These are phyloP conservation scores for Scaptomyza hsui DNA, from an alignment of 1,140 invertebrate genomes.

Conservation along the genomic window DNA sequence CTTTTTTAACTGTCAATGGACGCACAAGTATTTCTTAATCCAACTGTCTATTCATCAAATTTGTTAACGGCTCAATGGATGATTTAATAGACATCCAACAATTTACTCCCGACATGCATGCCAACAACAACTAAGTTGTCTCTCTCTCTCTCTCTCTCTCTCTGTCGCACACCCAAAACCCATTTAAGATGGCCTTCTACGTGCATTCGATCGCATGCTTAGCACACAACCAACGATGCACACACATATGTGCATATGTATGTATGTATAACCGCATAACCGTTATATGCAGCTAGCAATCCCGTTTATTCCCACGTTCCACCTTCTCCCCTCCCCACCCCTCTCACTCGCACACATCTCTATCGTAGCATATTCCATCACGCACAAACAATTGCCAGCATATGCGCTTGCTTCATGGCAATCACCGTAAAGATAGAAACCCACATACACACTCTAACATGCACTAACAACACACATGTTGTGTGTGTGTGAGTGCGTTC, in stretches of 20 bases:
- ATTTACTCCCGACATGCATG: too few species aligned
- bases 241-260: background rate
- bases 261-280: background rate
- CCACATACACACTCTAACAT: background rate
- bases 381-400: slow-evolving; percentile 49
- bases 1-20: too few species aligned
- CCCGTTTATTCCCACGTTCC: too few species aligned
- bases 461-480: background rate
- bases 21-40: too few species aligned
- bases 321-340: background rate
- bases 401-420: slow-evolving; percentile 71
- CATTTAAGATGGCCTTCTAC: background rate
- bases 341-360: background rate
- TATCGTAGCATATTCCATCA: slow-evolving; percentile 29
- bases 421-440: slow-evolving; percentile 42
- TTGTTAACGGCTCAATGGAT: too few species aligned
- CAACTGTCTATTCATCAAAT: too few species aligned
- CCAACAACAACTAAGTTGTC: background rate
- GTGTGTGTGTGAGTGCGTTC: too few species aligned
- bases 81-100: too few species aligned
- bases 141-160: too few species aligned
- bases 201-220: background rate
- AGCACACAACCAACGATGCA: background rate
- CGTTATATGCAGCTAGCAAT: background rate
- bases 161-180: background rate